These are phyloP conservation scores for Lasioglossum oenotherae DNA, from an alignment of 2,888 invertebrate genomes.

Conservation along the genomic window DNA sequence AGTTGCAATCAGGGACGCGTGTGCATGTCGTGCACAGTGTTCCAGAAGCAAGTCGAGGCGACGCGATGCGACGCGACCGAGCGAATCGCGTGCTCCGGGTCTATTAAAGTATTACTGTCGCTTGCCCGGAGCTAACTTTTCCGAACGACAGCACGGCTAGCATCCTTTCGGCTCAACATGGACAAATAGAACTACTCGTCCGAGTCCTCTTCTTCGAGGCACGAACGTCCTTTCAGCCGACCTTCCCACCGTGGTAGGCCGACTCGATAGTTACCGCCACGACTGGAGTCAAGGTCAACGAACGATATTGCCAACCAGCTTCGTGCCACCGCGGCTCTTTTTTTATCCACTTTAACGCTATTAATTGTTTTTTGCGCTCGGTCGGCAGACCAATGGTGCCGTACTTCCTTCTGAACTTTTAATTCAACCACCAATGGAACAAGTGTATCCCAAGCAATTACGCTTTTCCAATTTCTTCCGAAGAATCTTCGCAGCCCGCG, in stretches of 20 bases:
- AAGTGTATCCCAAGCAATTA: slow-evolving; percentile 17
- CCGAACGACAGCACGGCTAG: slow-evolving; percentile 58
- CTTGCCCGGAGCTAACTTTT: slow-evolving; percentile 57
- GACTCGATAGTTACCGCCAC: not conserved
- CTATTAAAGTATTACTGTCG: slow-evolving; percentile 70
- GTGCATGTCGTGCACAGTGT: slow-evolving; percentile 35
- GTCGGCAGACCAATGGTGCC: not conserved
- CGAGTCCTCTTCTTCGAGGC: slow-evolving; percentile 23
- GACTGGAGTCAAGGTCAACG: slow-evolving; percentile 27
- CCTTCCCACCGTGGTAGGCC: slow-evolving; percentile 39
- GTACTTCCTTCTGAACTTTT: not conserved
- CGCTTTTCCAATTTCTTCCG: slow-evolving; percentile 9
- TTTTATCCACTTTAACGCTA: not conserved
- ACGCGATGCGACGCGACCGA: not conserved
- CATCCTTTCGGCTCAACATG: slow-evolving; percentile 39
- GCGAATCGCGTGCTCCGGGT: slow-evolving; percentile 60
- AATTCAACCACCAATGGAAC: not conserved
- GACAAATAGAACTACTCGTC: slow-evolving; percentile 45
- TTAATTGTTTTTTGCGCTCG: not conserved
- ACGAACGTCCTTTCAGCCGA: slow-evolving; percentile 54
- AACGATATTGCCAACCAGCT: slow-evolving; percentile 1
- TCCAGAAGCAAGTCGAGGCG: not conserved
- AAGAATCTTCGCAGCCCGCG: not conserved
- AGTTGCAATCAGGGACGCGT: slow-evolving; percentile 27
- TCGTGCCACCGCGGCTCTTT: not conserved